Percentiles rank a stretch among this genome's conserved stretches.
These are phyloP conservation scores for Pampus argenteus DNA, from an alignment of 2,797 vertebrate species.

Conservation along the genomic window DNA sequence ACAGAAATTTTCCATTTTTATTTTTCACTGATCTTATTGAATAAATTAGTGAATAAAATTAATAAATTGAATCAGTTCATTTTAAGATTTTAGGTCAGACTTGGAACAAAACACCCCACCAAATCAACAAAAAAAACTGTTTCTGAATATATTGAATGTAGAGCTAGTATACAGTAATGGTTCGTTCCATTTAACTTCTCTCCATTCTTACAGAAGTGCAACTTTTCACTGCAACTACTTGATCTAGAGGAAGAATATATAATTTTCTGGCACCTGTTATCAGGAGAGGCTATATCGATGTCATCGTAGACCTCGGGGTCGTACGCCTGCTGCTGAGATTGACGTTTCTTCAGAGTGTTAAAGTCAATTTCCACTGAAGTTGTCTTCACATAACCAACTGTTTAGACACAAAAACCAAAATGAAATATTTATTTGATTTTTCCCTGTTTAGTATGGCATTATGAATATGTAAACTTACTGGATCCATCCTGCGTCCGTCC, in stretches of 20 bases:
- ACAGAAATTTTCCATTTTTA: no score
- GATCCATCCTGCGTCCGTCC: conserved; percentile 86
- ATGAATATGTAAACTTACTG: conserved; percentile 77
- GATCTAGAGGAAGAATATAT: conserved; percentile 18
- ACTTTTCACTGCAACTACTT: neutral
- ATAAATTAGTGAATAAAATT: no score
- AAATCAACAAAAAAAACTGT: neutral
- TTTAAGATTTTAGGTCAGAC: neutral
- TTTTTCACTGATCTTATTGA: no score
- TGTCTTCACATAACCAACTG: conserved; percentile 96
- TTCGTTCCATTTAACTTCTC: neutral
- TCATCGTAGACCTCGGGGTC: conserved; percentile 95
- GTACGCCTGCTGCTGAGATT: conserved; percentile 37
- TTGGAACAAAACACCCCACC: neutral
- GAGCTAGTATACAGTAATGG: no score
- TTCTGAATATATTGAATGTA: neutral
- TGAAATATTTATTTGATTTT: neutral
- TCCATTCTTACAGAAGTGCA: neutral
- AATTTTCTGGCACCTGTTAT: conserved; percentile 66
- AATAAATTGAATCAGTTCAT: no score
- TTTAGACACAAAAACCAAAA: conserved; percentile 21
- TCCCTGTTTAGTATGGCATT: no score
- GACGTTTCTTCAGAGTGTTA: conserved; percentile 84
- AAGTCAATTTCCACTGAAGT: conserved; percentile 91
- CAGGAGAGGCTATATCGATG: conserved; percentile 79